These are phyloP conservation scores for Hirtodrosophila confusa DNA, from an alignment of 2,888 invertebrate species.

Conservation along the genomic window DNA sequence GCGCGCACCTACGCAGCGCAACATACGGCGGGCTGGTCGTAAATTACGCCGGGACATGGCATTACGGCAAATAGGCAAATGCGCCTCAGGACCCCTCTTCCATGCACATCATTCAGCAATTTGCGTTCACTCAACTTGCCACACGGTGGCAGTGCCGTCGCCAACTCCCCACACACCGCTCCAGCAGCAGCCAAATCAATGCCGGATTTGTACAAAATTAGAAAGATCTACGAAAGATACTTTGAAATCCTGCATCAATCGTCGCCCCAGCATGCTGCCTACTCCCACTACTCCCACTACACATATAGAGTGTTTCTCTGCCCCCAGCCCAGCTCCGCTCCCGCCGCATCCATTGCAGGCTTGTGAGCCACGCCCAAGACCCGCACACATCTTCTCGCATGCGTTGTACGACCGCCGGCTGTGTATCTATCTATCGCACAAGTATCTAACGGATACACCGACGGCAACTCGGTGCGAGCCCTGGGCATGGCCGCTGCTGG, in stretches of 20 bases:
- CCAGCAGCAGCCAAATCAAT: slow-evolving; percentile 1
- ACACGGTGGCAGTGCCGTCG: slow-evolving; percentile 1
- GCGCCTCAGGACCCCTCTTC: slow-evolving; percentile 28
- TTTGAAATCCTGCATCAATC: slow-evolving; percentile 68
- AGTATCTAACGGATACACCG: slow-evolving; percentile 55
- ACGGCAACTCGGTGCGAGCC: slow-evolving; percentile 56
- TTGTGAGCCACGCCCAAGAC: slow-evolving; percentile 66
- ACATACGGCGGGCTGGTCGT: slow-evolving; percentile 69
- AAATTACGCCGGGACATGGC: slow-evolving; percentile 64
- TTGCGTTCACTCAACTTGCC: slow-evolving; percentile 48
- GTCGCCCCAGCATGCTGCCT: slow-evolving; percentile 35
- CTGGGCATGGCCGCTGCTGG: slow-evolving; percentile 48
- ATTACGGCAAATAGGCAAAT: slow-evolving; percentile 66
- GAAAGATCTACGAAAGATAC: slow-evolving; percentile 44
- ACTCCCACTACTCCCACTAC: slow-evolving; percentile 4
- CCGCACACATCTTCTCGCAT: slow-evolving; percentile 41
- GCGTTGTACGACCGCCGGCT: slow-evolving; percentile 54
- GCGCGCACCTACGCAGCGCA: slow-evolving; percentile 42
- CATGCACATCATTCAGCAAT: slow-evolving; percentile 23
- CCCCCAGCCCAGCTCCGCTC: background rate
- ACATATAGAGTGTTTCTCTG: too few species aligned
- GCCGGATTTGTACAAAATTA: slow-evolving; percentile 37
- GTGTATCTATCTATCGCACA: slow-evolving; percentile 54
- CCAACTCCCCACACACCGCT: too few species aligned
- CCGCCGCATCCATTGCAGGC: slow-evolving; percentile 11